Evolutionary conservation across 2,113 vertebrate genomes (phyloP), one percentile per base, ranked within the genome.

Genomic region (Cervus canadensis): DNA sequence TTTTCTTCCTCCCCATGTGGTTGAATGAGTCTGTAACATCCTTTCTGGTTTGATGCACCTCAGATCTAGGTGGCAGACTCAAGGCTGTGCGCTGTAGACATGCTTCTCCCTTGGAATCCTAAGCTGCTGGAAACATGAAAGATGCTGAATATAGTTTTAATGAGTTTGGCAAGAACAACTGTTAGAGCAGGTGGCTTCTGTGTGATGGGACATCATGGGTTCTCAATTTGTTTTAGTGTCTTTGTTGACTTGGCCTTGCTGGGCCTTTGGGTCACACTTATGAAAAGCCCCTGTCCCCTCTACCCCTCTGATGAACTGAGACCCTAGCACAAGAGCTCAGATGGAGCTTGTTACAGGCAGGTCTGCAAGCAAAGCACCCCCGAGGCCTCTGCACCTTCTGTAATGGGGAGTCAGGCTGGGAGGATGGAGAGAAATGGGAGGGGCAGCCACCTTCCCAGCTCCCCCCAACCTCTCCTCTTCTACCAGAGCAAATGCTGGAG

Each of bases 131-230:
- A 84, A 62, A 81, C 71, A 74, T 43, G 78, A 92, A 88, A 82
- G 84, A 62, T 28, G 26, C 86, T 25, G 9, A 30, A 36, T 5
- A 2, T 36, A 16, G 10, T 88, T 94, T 83, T 43, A 91, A 48
- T 94, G 97, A 93, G 52, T 54, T 97, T 97, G 78, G 87, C 79
- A 30, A 52, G 21, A 81, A 43, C 95, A 48, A 52, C 90, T 45
- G 21, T 95, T 52, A 13, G 43, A 95, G 93, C 92, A 92, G 89
- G 95, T 94, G 96, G 76, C 92, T 50, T 74, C 67, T 45, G 81
- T 16, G 43, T 50, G 48, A 26, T 36, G 78, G 87, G 87, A 88
- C 57, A 60, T 52, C 85, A 6, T 33, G 11, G 76, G 36, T 33
- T 79, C 94, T 79, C 13, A 14, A 6, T 56, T n/a, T 57, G 86